A percentile compares a stretch with the other conserved stretches of the same genome.
Evolutionary conservation across 1,140 invertebrate genomes (phyloP).

Genomic region (Oscheius sp.): DNA sequence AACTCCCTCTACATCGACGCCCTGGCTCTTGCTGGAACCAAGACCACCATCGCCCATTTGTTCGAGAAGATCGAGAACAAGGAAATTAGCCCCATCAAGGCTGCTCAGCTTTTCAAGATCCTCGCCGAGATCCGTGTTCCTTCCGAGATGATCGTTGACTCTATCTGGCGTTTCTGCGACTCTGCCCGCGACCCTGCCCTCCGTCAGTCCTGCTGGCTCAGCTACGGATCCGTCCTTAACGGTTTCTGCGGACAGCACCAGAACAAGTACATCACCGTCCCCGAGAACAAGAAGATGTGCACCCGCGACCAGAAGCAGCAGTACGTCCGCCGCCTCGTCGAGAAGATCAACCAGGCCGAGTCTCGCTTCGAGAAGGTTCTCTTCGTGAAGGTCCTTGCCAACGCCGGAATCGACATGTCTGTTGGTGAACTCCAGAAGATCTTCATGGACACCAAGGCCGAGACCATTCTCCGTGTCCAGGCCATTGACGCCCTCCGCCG

Average conservation of each 20-base stretch:
- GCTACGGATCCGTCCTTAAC: slow-evolving; percentile 49
- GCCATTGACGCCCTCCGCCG: slow-evolving; percentile 54
- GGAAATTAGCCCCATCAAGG: slow-evolving; percentile 40
- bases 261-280: slow-evolving; percentile 18
- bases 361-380: slow-evolving; percentile 51
- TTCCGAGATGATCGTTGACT: slow-evolving; percentile 44
- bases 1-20: slow-evolving; percentile 43
- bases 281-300: slow-evolving; percentile 41
- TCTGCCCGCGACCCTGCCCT: slow-evolving; percentile 27
- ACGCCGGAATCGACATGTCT: slow-evolving; percentile 50
- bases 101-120: slow-evolving; percentile 39
- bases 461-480: slow-evolving; percentile 45
- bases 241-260: slow-evolving; percentile 48
- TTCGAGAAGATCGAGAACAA: slow-evolving; percentile 46
- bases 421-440: slow-evolving; percentile 51
- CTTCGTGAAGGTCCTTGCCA: slow-evolving; percentile 49
- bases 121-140: slow-evolving; percentile 43
- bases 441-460: slow-evolving; percentile 39
- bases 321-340: slow-evolving; percentile 46
- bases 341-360: slow-evolving; percentile 37
- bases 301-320: slow-evolving; percentile 42
- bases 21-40: slow-evolving; percentile 49
- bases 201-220: slow-evolving; percentile 51
- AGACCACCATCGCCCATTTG: slow-evolving; percentile 42
- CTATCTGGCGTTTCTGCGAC: slow-evolving; percentile 46